Conservation (phyloP, 2,113 vertebrate species). For the Zosterops pallidus region DNA sequence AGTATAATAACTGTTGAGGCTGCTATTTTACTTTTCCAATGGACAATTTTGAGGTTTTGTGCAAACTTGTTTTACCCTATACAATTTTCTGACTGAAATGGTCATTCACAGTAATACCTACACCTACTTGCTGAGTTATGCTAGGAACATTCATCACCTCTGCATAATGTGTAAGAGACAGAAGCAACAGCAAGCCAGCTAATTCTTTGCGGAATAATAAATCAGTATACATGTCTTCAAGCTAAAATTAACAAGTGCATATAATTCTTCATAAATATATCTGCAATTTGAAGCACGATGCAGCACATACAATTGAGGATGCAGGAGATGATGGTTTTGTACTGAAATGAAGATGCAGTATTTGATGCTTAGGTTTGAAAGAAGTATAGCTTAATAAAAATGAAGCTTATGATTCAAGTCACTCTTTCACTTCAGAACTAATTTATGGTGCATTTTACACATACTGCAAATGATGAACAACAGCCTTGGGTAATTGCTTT, state of each 20-base stretch:
- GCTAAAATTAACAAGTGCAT: background rate
- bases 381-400: slow-evolving; percentile 22
- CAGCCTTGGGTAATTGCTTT: slow-evolving; percentile 1
- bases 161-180: background rate
- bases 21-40: background rate
- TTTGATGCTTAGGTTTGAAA: slow-evolving; percentile 9
- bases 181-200: background rate
- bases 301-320: background rate
- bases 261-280: background rate
- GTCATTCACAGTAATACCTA: background rate
- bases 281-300: background rate
- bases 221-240: background rate
- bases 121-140: background rate
- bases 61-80: background rate
- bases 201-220: slow-evolving; percentile 1
- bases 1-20: background rate
- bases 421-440: slow-evolving; percentile 17
- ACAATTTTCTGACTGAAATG: background rate
- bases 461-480: background rate
- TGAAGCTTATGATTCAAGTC: slow-evolving; percentile 24
- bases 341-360: background rate
- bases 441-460: background rate
- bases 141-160: background rate
- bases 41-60: background rate
- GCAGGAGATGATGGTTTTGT: background rate